phyloP scores from a whole-genome alignment of 2,797 vertebrate genomes.

The Artibeus lituratus region DNA sequence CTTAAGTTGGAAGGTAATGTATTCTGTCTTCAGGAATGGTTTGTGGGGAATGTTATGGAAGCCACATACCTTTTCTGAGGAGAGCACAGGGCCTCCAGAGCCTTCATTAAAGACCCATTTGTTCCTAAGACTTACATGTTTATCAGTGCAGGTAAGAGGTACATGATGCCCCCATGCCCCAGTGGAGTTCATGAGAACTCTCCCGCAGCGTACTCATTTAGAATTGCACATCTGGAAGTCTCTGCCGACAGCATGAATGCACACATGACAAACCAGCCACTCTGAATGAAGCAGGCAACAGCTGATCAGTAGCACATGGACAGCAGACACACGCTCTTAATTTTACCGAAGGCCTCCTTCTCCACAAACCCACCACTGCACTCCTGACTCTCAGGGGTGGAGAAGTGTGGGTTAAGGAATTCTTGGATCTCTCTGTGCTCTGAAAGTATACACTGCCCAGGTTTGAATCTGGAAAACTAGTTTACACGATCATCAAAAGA shows the following conservation, averaged over 20 bases:
- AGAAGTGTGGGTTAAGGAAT: neutral
- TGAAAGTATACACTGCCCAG: neutral
- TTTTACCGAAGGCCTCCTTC: neutral
- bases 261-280: neutral
- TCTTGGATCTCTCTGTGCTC: neutral
- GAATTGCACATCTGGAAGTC: neutral
- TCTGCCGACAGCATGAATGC: neutral
- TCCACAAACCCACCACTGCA: neutral
- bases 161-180: neutral
- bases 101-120: neutral
- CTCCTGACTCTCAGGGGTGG: neutral
- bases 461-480: conserved; percentile 6
- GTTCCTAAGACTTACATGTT: neutral
- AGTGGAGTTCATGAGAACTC: neutral
- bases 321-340: neutral
- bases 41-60: neutral
- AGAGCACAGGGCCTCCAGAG: neutral
- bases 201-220: neutral
- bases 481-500: conserved; percentile 16
- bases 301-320: neutral
- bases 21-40: neutral
- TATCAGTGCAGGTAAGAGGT: neutral
- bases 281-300: neutral
- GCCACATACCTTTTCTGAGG: neutral
- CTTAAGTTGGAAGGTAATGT: neutral